Conservation (phyloP, 2,797 vertebrate species). For the Varecia variegata region DNA sequence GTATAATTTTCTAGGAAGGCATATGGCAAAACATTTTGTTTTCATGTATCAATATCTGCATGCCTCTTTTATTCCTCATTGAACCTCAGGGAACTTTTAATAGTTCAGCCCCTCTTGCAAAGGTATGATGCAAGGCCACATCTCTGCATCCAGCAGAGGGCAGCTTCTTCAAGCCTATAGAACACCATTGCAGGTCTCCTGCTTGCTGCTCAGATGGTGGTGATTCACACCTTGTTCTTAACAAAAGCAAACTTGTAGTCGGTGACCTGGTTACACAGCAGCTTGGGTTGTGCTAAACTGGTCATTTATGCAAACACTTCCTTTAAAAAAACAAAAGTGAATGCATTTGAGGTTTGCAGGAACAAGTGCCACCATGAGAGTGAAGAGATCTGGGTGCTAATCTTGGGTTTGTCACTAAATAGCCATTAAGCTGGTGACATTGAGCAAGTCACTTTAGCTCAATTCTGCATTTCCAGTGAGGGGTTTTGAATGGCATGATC, state of each 20-base stretch:
- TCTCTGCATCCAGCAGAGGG: not conserved
- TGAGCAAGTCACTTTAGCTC: not conserved
- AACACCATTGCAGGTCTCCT: accelerated
- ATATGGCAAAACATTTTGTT: slow-evolving; percentile 46
- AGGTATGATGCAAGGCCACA: not conserved
- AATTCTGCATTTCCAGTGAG: not conserved
- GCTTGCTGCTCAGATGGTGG: not conserved
- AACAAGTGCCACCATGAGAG: not conserved
- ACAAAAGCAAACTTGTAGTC: slow-evolving; percentile 23
- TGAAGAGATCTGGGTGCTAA: not conserved
- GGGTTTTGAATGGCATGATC: not conserved
- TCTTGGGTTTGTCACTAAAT: not conserved
- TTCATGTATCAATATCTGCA: not conserved
- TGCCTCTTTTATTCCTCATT: not conserved
- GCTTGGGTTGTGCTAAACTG: not conserved
- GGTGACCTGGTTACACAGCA: not conserved
- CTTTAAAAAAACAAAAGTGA: not conserved
- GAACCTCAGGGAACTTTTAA: not conserved
- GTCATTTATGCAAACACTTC: not conserved
- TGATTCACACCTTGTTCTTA: slow-evolving; percentile 28
- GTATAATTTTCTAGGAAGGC: slow-evolving; percentile 6
- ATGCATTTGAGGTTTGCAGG: not conserved
- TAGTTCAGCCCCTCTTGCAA: not conserved
- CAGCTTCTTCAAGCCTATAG: not conserved
- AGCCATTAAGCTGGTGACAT: not conserved